phyloP scores from a whole-genome alignment of 2,888 invertebrate genomes.

The Cephus pulcher region DNA sequence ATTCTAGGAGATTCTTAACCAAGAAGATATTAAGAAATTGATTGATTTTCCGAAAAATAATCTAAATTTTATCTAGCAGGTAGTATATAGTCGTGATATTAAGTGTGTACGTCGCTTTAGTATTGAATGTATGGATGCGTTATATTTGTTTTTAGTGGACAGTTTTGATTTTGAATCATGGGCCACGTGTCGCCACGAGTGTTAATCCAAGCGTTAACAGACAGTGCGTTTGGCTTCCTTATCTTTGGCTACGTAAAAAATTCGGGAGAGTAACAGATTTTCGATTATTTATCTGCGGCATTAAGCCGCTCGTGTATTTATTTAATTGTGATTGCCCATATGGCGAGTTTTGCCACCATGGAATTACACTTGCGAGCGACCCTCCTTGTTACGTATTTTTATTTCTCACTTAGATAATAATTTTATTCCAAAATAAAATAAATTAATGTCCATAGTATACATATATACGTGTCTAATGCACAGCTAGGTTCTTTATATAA shows the following conservation, averaged over 20 bases:
- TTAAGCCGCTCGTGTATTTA: slow-evolving; percentile 21
- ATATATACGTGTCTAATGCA: too few relatives aligned
- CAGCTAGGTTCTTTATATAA: background rate
- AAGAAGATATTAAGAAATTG: background rate
- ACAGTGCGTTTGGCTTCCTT: background rate
- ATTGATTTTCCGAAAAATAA: background rate
- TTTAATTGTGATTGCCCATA: slow-evolving; percentile 23
- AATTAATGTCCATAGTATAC: background rate
- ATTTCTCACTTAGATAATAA: background rate
- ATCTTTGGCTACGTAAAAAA: background rate
- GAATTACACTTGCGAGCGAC: background rate
- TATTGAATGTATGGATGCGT: background rate
- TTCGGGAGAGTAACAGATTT: slow-evolving; percentile 18
- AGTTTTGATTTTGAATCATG: background rate
- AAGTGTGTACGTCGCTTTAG: background rate
- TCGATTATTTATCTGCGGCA: slow-evolving; percentile 22
- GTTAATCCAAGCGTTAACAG: background rate
- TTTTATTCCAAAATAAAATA: background rate
- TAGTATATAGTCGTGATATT: background rate
- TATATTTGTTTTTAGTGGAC: background rate
- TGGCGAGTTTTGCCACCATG: slow-evolving; percentile 4
- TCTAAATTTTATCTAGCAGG: too few relatives aligned
- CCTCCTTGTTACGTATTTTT: background rate
- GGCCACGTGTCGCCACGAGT: background rate
- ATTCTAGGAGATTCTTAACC: background rate